A percentile compares a stretch with the other conserved stretches of the same genome.
Evolutionary conservation across 1,140 invertebrate genomes (phyloP).

Genomic region (Zelostemma sp.): DNA sequence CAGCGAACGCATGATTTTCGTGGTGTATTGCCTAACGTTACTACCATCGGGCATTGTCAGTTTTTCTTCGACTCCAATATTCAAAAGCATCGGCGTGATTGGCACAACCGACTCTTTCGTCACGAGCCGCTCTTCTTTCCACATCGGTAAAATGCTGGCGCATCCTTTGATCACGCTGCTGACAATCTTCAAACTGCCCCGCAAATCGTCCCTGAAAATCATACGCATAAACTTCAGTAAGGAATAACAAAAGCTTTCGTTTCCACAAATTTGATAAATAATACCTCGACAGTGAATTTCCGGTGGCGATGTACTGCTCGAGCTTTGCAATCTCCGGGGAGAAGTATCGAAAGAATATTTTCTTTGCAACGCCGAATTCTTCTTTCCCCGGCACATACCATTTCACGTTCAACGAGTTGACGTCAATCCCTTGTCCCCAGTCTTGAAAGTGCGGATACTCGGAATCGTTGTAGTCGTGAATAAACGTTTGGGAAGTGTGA

Average conservation of each 20-base stretch:
- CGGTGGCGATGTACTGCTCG: conserved; percentile 65
- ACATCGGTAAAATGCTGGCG: conserved; percentile 73
- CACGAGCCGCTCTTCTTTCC: conserved; percentile 72
- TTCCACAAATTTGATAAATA: too few species aligned
- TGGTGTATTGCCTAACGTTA: conserved; percentile 74
- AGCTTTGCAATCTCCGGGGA: conserved; percentile 71
- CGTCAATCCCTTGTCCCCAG: conserved; percentile 82
- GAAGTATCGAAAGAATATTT: conserved; percentile 77
- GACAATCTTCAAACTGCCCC: conserved; percentile 66
- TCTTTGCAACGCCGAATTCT: conserved; percentile 77
- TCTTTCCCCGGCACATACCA: conserved; percentile 83
- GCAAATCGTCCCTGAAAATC: conserved; percentile 67
- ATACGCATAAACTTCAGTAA: too few species aligned
- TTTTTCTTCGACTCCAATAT: conserved; percentile 59
- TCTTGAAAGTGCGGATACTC: conserved; percentile 85
- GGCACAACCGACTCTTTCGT: conserved; percentile 64
- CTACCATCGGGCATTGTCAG: conserved; percentile 75
- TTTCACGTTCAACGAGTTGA: conserved; percentile 77
- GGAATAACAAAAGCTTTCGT: too few species aligned
- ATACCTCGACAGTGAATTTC: conserved; percentile 55
- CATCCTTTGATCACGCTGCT: conserved; percentile 67
- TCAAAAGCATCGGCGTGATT: conserved; percentile 61
- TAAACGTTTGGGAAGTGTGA: conserved; percentile 75
- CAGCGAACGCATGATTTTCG: conserved; percentile 70
- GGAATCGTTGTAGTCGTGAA: conserved; percentile 74